These are phyloP conservation scores for Paramisgurnus dabryanus DNA, from an alignment of 2,113 vertebrate species.

Conservation along the genomic window DNA sequence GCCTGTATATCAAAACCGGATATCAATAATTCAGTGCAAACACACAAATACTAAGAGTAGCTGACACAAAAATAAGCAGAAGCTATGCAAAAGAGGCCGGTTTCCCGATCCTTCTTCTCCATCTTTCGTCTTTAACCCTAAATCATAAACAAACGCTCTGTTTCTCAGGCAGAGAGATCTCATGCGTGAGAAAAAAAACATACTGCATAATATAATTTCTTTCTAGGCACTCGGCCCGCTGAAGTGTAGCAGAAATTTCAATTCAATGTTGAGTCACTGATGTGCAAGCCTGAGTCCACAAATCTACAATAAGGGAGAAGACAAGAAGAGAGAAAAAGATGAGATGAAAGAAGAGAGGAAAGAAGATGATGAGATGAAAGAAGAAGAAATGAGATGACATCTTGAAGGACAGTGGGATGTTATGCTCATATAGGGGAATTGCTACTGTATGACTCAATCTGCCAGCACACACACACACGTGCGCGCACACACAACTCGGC, in stretches of 20 bases:
- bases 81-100: not conserved
- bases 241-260: constrained; percentile 83
- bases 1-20: constrained; percentile 37
- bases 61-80: constrained; percentile 23
- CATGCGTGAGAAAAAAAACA: not conserved
- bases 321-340: not conserved
- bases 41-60: constrained; percentile 35
- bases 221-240: constrained; percentile 78
- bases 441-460: constrained; percentile 37
- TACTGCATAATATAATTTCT: constrained; percentile 61
- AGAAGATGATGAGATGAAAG: not conserved
- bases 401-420: constrained; percentile 36
- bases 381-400: not conserved
- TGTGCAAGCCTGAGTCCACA: constrained; percentile 69
- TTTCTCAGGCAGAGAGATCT: not conserved
- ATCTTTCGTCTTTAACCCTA: not conserved
- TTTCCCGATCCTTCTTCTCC: not conserved
- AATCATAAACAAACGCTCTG: constrained; percentile 19
- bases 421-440: constrained; percentile 35
- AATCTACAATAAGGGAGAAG: constrained; percentile 51
- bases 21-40: constrained; percentile 54
- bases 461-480: constrained; percentile 34
- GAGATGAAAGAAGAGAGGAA: not conserved
- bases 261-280: constrained; percentile 79
- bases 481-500: not conserved